Base-by-base conservation (phyloP, 64 coral and sea anemone genomes). In the Acropora tenuis region DNA sequence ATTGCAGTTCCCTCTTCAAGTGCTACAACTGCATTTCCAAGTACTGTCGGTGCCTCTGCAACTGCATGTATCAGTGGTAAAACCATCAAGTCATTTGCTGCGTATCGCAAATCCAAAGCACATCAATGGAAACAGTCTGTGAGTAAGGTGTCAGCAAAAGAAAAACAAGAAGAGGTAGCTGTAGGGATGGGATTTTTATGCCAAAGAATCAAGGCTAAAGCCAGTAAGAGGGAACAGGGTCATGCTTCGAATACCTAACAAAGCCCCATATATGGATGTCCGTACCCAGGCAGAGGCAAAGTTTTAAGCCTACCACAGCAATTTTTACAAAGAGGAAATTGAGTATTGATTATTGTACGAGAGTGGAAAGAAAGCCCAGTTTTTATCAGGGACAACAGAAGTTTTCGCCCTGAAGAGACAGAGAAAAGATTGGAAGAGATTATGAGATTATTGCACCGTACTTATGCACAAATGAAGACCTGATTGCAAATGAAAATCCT, bases 351-450 rank as follows among this genome's bases (percentile, higher is more conserved):
- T 61, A 61, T 11, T 61, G 58, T 61, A 61, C 9, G 58, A 61
- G 9, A 61, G 58, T 61, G 58, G 58, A 61, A 61, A 8, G 58
- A 12, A 61, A 61, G 58, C 9, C 11, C 58, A 61, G 4, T 61
- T 61, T 61, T 11, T 61, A 61, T 12, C 58, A 61, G 58, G 90
- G 5, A 86, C 82, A 47, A 86, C 71, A 47, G 73, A 92, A 8
- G 50, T 92, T 43, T 91, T 91, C 53, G 75, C 8, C 69, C 50
- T 85, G 1, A 76, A 83, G 43, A 84, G 82, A 81, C 42, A 67
- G 68, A 43, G 78, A 90, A 55, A 78, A 90, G n/a, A 82, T 57
- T 50, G 89, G 89, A 18, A 91, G 74, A 9, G 90, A 91, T 41
- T 91, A 91, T 50, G 85, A 91, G 18, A 76, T 17, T 10, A 91